Conservation (phyloP, 2,888 invertebrate species). For the Philhelius pedissequus region DNA sequence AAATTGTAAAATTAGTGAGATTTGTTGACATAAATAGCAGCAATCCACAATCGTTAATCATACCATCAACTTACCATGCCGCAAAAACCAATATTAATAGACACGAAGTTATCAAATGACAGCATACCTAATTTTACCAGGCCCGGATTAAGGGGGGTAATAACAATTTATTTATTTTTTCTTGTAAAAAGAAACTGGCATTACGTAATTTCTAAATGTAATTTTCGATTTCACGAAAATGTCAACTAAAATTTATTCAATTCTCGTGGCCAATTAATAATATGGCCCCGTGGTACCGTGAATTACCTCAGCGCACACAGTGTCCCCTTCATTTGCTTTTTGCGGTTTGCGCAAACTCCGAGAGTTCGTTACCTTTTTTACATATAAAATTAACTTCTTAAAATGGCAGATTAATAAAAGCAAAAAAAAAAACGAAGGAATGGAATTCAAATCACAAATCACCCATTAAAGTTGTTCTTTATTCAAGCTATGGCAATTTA, state of each 20-base stretch:
- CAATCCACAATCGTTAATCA: background rate
- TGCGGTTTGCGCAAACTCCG: background rate
- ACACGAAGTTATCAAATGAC: background rate
- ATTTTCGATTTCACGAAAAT: conserved; percentile 16
- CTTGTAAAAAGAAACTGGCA: conserved; percentile 16
- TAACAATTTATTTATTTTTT: background rate
- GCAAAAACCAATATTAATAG: background rate
- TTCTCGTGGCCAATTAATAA: conserved; percentile 23
- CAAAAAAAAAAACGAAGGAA: background rate
- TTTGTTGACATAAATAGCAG: conserved; percentile 35
- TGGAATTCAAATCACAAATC: conserved; percentile 52
- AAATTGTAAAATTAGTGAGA: background rate
- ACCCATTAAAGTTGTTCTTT: conserved; percentile 33
- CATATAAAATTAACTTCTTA: conserved; percentile 26
- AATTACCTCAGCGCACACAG: background rate
- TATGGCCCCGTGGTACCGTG: background rate
- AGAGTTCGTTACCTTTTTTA: conserved; percentile 12
- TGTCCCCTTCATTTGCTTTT: background rate
- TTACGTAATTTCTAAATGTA: conserved; percentile 52
- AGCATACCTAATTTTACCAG: background rate
- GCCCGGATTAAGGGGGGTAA: background rate
- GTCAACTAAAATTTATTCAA: conserved; percentile 43
- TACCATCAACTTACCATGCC: background rate
- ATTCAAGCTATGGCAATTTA: background rate
- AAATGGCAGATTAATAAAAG: background rate